These are phyloP conservation scores for Darevskia nairensis DNA, from an alignment of 2,797 vertebrate genomes.

Conservation along the genomic window DNA sequence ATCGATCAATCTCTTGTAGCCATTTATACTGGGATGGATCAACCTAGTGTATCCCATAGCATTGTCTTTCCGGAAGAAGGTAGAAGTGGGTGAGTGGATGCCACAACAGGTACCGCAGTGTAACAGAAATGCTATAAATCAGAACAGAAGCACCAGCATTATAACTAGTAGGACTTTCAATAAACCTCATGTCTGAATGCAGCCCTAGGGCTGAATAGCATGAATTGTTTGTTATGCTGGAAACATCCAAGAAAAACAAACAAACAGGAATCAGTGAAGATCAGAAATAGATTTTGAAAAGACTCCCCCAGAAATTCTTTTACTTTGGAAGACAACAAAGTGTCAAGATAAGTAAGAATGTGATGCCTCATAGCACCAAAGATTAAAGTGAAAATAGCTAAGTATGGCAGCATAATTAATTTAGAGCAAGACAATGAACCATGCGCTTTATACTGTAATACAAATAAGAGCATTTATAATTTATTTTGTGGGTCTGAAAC, in stretches of 20 bases:
- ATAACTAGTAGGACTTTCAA: too few relatives aligned
- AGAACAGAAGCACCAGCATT: too few relatives aligned
- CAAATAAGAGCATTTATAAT: slow-evolving; percentile 1
- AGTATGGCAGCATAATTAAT: slow-evolving; percentile 11
- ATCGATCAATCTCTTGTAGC: too few relatives aligned
- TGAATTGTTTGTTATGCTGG: not conserved
- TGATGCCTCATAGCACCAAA: slow-evolving; percentile 16
- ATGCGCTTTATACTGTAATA: slow-evolving; percentile 9
- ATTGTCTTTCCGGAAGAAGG: too few relatives aligned
- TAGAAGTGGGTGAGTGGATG: too few relatives aligned
- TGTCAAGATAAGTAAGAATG: slow-evolving; percentile 26
- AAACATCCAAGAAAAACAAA: slow-evolving; percentile 3
- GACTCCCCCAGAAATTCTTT: not conserved
- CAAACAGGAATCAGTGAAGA: slow-evolving; percentile 17
- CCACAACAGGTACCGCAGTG: not conserved
- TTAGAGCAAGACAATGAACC: not conserved
- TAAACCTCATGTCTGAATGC: too few relatives aligned
- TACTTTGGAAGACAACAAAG: not conserved
- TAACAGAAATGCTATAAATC: too few relatives aligned
- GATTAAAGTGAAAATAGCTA: slow-evolving; percentile 34
- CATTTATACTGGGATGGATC: too few relatives aligned
- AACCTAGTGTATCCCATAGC: too few relatives aligned
- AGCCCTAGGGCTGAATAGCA: not conserved
- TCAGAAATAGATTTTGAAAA: slow-evolving; percentile 30
- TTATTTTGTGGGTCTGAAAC: slow-evolving; percentile 17